These are phyloP conservation scores for Chloebia gouldiae DNA, from an alignment of 2,113 vertebrate genomes.

Conservation along the genomic window DNA sequence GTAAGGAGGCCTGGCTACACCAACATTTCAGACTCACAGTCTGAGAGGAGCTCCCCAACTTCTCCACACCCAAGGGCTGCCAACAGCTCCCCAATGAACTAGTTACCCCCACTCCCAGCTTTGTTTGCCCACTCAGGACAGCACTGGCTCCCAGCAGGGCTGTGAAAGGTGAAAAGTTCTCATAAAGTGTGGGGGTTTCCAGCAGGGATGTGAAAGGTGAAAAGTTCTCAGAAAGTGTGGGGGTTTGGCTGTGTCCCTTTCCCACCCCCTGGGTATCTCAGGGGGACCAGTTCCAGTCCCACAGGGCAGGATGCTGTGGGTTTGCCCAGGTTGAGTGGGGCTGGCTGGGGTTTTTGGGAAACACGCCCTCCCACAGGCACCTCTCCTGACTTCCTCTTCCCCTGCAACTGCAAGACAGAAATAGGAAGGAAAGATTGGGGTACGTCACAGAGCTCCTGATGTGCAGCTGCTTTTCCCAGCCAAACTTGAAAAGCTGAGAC, in stretches of 20 bases:
- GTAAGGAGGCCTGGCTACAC: rapidly evolving
- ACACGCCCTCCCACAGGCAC: not conserved
- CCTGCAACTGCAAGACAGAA: not conserved
- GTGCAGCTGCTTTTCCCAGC: not conserved
- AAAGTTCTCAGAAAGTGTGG: rapidly evolving
- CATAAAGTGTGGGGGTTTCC: rapidly evolving
- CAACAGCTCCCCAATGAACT: not conserved
- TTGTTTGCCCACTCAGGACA: not conserved
- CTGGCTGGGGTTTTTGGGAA: not conserved
- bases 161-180: not conserved
- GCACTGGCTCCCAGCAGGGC: no score
- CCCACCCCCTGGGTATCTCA: rapidly evolving
- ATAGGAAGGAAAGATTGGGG: conserved; percentile 1
- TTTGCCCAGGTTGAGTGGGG: not conserved
- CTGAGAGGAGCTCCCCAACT: not conserved
- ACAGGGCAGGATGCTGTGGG: not conserved
- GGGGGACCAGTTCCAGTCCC: not conserved
- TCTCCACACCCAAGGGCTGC: not conserved
- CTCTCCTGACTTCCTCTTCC: conserved; percentile 28
- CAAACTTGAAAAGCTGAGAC: not conserved
- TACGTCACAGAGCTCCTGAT: not conserved
- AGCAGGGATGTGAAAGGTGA: not conserved
- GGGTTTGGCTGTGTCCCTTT: not conserved
- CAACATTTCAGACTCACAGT: not conserved
- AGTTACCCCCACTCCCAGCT: not conserved